phyloP scores from a whole-genome alignment of 2,888 invertebrate genomes.

The Chymomyza caudatula region DNA sequence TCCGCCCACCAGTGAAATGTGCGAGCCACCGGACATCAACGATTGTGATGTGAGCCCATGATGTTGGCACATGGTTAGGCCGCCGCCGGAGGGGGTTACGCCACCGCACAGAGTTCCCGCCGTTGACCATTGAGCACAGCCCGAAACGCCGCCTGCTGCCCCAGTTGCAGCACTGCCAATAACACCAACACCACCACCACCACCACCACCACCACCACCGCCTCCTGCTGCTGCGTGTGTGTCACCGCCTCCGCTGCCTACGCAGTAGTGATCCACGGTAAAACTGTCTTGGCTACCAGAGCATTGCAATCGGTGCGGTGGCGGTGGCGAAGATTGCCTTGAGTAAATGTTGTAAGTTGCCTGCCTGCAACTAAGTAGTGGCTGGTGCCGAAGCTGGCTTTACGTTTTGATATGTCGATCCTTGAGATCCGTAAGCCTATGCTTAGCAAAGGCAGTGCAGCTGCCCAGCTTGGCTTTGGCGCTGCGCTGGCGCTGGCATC shows the following conservation, averaged over 20 bases:
- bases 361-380: constrained; percentile 16
- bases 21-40: constrained; percentile 76
- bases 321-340: constrained; percentile 79
- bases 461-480: background rate
- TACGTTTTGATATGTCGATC: constrained; percentile 10
- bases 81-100: constrained; percentile 65
- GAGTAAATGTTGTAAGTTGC: constrained; percentile 77
- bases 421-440: background rate
- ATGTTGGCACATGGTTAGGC: constrained; percentile 69
- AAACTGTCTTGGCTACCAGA: constrained; percentile 80
- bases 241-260: constrained; percentile 71
- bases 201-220: constrained; percentile 24
- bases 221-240: constrained; percentile 61
- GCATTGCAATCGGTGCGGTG: constrained; percentile 79
- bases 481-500: background rate
- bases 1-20: constrained; percentile 74
- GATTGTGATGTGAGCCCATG: constrained; percentile 75
- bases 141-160: constrained; percentile 26
- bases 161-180: constrained; percentile 44
- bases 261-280: constrained; percentile 79
- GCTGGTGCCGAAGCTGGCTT: background rate
- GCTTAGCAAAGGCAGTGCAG: background rate
- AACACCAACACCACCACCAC: constrained; percentile 13
- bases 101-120: constrained; percentile 45
- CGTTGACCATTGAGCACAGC: constrained; percentile 67